Percentiles rank a stretch among this genome's conserved stretches.
Conservation (phyloP, 2,797 vertebrate genomes). For the Typhlichthys eigenmanni region DNA sequence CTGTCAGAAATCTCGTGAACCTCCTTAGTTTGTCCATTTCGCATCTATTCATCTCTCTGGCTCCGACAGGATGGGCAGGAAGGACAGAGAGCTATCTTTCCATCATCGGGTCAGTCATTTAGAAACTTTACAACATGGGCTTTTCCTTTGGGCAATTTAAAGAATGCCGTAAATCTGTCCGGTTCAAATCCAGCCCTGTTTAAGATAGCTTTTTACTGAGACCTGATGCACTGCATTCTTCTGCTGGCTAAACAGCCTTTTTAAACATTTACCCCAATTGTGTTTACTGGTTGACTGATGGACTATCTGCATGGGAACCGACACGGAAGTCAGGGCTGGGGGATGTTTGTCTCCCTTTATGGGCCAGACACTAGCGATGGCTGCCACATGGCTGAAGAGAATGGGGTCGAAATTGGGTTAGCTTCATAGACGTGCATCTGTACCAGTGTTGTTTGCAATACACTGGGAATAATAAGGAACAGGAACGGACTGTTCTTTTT, state of each 20-base stretch:
- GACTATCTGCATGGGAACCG: slow-evolving; percentile 55
- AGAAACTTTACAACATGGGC: slow-evolving; percentile 62
- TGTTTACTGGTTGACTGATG: slow-evolving; percentile 72
- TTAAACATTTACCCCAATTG: slow-evolving; percentile 74
- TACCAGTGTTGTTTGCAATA: slow-evolving; percentile 33
- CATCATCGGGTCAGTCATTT: slow-evolving; percentile 57
- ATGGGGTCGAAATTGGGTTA: slow-evolving; percentile 4
- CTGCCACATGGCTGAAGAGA: slow-evolving; percentile 53
- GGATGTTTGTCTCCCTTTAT: slow-evolving; percentile 66
- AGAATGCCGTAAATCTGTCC: slow-evolving; percentile 68
- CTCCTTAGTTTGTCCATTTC: slow-evolving; percentile 28
- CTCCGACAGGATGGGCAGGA: slow-evolving; percentile 38
- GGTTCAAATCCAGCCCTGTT: slow-evolving; percentile 63
- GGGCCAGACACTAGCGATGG: slow-evolving; percentile 35
- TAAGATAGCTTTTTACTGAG: slow-evolving; percentile 63
- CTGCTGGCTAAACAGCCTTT: slow-evolving; percentile 66
- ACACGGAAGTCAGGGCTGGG: slow-evolving; percentile 32
- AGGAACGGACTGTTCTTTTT: slow-evolving; percentile 1
- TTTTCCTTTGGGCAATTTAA: slow-evolving; percentile 67
- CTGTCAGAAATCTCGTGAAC: slow-evolving; percentile 32
- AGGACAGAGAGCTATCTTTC: slow-evolving; percentile 45
- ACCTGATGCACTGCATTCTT: slow-evolving; percentile 70
- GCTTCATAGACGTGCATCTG: slow-evolving; percentile 10
- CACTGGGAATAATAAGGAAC: slow-evolving; percentile 24
- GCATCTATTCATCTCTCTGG: slow-evolving; percentile 15